Percentiles rank a stretch among this genome's conserved stretches.
These are phyloP conservation scores for Diorhabda sublineata DNA, from an alignment of 1,140 invertebrate genomes.

Conservation along the genomic window DNA sequence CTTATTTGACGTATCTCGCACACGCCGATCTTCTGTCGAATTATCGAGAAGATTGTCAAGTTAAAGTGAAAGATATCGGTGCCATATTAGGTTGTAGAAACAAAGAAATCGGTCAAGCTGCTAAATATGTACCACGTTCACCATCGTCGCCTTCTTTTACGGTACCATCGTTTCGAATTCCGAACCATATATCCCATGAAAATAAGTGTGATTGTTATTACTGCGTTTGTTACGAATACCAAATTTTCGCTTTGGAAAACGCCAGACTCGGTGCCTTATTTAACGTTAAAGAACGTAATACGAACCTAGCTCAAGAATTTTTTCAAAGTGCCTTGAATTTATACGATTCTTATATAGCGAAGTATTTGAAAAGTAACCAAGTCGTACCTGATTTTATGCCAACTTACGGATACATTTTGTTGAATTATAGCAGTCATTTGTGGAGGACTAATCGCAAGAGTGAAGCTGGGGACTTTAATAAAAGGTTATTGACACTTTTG, in stretches of 20 bases:
- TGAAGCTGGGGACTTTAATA: conserved; percentile 3
- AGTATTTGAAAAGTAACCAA: neutral
- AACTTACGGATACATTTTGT: conserved; percentile 9
- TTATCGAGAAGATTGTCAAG: conserved; percentile 12
- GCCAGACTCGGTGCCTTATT: conserved; percentile 17
- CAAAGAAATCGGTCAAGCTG: conserved; percentile 4
- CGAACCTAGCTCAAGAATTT: conserved; percentile 7
- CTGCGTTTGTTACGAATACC: conserved; percentile 18
- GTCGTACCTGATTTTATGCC: conserved; percentile 8
- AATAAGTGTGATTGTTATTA: conserved; percentile 18
- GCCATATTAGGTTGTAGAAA: conserved; percentile 12
- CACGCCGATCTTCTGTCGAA: conserved; percentile 16
- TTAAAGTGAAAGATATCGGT: conserved; percentile 20
- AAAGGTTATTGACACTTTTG: conserved; percentile 1
- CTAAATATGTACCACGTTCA: neutral
- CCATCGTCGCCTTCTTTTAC: conserved; percentile 15
- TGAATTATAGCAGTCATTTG: conserved; percentile 15
- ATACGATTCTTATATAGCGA: conserved; percentile 3
- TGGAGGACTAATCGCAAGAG: neutral
- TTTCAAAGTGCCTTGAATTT: conserved; percentile 16
- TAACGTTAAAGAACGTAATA: conserved; percentile 14
- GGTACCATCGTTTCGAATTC: conserved; percentile 4
- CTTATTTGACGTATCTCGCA: conserved; percentile 12
- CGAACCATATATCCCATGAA: conserved; percentile 7
- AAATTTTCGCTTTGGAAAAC: conserved; percentile 6